Evolutionary conservation across 64 coral and sea anemone genomes (phyloP), one percentile per base, ranked within the genome.

Genomic region (Actinia equina): DNA sequence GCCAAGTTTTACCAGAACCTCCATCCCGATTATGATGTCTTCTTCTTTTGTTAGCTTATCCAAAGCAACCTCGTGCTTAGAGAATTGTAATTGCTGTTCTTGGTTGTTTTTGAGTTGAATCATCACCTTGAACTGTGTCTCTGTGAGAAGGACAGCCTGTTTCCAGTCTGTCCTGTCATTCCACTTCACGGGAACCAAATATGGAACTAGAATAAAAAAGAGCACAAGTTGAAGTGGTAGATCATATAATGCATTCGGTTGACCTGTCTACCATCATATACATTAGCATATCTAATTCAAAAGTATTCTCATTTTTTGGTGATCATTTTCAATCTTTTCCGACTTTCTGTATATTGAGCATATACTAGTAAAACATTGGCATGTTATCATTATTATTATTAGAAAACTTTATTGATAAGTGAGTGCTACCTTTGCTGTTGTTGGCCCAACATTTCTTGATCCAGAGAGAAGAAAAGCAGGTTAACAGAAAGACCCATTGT

Each of bases 121-220:
- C n/a, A 37, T 63, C 0, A 85, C 55, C 27, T 85, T 63, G 0
- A 25, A 13, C 30, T 85, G 43, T 54, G 52, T 85, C 7, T 54
- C 49, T 6, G 26, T 85, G 22, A 85, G 26, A 43, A 85, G 56
- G 6, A 22, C 83, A 2, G 83, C 83, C 26, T 53, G 49, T 27
- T 63, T 23, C 83, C 83, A 85, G 83, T 85, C 83, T 27, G 17
- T 54, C 30, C 83, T 57, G 17, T 22, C 83, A 19, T 85, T 57
- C 83, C 52, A 85, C 18, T 54, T 26, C 7, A 53, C 22, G 17
- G 83, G 83, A 37, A 85, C 83, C 19, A 85, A 52, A 53, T 60
- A 60, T 44, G 52, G 49, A 49, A 49, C 78, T 22, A 41, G 26
- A 78, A 78, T 41, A 78, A 43, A 49, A 49, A 4, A 49, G 7